These are phyloP conservation scores for Muntiacus muntjak DNA, from an alignment of 2,113 vertebrate species.

Conservation along the genomic window DNA sequence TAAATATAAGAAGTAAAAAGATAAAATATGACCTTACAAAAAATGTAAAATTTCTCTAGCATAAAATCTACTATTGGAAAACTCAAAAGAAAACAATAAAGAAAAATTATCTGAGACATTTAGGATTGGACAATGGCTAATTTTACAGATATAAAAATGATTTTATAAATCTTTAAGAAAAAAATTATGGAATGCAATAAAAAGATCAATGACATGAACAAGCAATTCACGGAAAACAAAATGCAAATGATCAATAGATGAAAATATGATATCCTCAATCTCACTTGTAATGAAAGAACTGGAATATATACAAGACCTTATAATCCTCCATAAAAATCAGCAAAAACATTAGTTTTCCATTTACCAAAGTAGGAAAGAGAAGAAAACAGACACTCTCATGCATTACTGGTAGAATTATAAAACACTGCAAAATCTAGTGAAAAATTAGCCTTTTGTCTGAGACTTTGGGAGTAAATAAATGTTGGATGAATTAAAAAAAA, in stretches of 20 bases:
- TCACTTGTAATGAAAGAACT: background rate
- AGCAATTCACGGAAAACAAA: background rate
- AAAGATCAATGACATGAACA: background rate
- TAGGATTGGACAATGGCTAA: background rate
- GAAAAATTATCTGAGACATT: background rate
- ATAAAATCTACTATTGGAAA: background rate
- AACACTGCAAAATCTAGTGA: background rate
- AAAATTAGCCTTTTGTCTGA: background rate
- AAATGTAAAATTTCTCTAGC: background rate
- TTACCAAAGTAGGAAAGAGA: background rate
- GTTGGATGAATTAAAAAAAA: background rate
- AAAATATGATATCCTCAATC: background rate
- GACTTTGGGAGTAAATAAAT: background rate
- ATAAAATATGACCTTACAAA: background rate
- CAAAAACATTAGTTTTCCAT: background rate
- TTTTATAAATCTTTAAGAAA: background rate
- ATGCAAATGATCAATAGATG: background rate
- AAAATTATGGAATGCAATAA: background rate
- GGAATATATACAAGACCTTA: background rate
- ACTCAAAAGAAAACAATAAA: background rate
- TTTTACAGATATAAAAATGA: background rate
- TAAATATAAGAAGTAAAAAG: background rate
- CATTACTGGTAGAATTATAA: background rate
- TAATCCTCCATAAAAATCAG: background rate
- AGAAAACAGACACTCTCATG: background rate